Evolutionary conservation across 2,113 vertebrate species (phyloP), one percentile per base, ranked within the genome.

Genomic region (Nibea albiflora): DNA sequence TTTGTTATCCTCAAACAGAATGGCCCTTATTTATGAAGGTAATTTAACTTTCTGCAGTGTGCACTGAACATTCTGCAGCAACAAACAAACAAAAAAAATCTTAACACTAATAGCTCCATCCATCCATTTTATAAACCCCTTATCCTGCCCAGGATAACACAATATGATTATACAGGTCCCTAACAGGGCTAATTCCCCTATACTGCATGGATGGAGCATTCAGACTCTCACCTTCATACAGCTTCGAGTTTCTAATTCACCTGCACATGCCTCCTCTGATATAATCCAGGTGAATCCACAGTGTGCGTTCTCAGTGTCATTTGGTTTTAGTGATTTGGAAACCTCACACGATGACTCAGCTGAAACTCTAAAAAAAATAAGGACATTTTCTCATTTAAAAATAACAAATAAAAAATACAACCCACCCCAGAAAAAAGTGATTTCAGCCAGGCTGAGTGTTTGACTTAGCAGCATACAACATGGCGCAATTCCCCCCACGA

Each of bases 371-470:
- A 44, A 20, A 47, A 20, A 3, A 9, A n/a, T 8, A 0, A 44
- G 35, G 56, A 61, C 47, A 31, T 15, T 24, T 61, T 81, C 22
- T 10, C 20, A 26, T 9, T 19, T 17, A 12, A 44, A 53, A 31
- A 49, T 54, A 61, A 42, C 3, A 35, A 35, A 46, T 20, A n/a
- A 39, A 58, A 42, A 63, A 56, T 19, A 17, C 60, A 53, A 9
- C 19, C 46, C 50, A 67, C 35, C 19, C 31, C 62, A 16, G 53
- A 39, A 67, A 67, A 65, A 64, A 17, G 42, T 46, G 31, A 70
- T 82, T 74, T 60, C 44, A 60, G 44, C 58, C 16, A 71, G 44
- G 79, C 22, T 70, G 53, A 44, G 42, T 50, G 66, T 50, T 64
- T 42, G 60, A 65, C 60, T 66, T 70, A 31, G 71, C 70, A 50